Conservation (phyloP, 2,797 vertebrate species). For the Phataginus tricuspis region DNA sequence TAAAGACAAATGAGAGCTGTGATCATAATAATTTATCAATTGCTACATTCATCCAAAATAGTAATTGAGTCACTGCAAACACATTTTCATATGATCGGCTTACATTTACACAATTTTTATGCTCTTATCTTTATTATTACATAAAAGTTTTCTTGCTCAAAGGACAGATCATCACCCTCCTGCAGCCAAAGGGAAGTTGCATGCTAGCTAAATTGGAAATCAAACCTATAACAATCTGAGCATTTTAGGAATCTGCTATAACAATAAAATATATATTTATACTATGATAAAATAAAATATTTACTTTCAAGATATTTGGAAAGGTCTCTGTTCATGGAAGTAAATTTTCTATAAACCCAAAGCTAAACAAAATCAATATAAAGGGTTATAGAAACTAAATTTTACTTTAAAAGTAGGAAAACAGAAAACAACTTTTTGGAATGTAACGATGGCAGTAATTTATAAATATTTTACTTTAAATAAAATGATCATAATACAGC, state of each 20-base stretch:
- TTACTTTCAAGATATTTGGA: background rate
- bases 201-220: background rate
- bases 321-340: background rate
- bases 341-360: background rate
- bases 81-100: background rate
- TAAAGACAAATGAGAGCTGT: background rate
- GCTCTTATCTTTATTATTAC: background rate
- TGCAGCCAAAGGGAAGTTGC: background rate
- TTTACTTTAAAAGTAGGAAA: background rate
- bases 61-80: background rate
- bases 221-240: background rate
- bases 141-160: background rate
- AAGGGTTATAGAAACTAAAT: background rate
- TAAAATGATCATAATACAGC: background rate
- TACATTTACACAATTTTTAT: background rate
- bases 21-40: background rate
- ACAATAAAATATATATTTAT: background rate
- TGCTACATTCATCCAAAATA: background rate
- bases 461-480: background rate
- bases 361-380: background rate
- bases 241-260: background rate
- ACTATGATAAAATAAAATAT: background rate
- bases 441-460: background rate
- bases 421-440: background rate
- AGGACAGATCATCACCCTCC: background rate